Evolutionary conservation across 2,888 invertebrate genomes (phyloP), one percentile per base, ranked within the genome.

Genomic region (Tethea ocularis): DNA sequence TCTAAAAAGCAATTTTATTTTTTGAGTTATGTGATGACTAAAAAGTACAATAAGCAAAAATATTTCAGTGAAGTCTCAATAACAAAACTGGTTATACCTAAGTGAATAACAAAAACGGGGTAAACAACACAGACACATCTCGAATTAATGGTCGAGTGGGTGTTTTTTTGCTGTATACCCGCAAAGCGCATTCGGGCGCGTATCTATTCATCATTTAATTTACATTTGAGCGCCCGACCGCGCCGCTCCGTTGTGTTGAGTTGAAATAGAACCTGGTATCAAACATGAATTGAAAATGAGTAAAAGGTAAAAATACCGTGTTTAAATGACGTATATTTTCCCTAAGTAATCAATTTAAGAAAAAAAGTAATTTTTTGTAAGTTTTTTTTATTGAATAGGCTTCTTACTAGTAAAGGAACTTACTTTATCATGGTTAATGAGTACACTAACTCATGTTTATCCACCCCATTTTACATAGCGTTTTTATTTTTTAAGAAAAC

Each of bases 191-290:
- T 80, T 84, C 86, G 81, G 64, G 78, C 84, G 84, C 74, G 79
- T 84, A 86, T 87, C 88, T 87, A 89, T 90, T 86, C 88, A 89
- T 89, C 90, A 88, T 90, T 91, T 89, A 89, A 90, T 91, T 90
- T 88, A 89, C 89, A 88, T 89, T 88, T 87, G 83, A 83, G 82
- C 83, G 79, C 80, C 33, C 82, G 77, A 77, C 77, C 74, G 78
- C 77, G 68, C 69, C 20, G 70, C 74, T 53, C 62, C 57, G 52
- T 56, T 36, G 56, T 59, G n/a, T 53, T 73, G 57, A 5, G 5
- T 5, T 29, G 11, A 51, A 51, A 10, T 51, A 62, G 61, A 66
- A 69, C 61, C 36, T 13, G 22, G 72, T 61, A 74, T 36, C 46
- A 62, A 55, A 41, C 58, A 38, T n/a, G 0, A 2, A 15, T 36